Conservation (phyloP, 2,113 vertebrate species). For the Pangasianodon hypophthalmus region DNA sequence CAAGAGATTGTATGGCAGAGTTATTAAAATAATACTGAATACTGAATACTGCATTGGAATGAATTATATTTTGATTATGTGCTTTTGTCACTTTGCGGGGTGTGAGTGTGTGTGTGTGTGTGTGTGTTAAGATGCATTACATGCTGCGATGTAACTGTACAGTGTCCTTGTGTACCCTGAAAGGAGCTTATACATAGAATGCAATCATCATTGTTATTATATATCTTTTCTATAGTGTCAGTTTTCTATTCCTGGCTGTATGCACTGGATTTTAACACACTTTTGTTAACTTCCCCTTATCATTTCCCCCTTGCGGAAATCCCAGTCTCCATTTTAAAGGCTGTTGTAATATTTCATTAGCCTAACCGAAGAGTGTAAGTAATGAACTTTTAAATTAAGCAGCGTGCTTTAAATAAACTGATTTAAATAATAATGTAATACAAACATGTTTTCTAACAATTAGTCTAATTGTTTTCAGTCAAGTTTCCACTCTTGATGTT, state of each 20-base stretch:
- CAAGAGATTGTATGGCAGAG: neutral
- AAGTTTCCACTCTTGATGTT: neutral
- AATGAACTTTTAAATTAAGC: neutral
- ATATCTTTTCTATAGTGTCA: neutral
- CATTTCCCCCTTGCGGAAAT: neutral
- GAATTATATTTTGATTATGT: neutral
- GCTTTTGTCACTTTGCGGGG: neutral
- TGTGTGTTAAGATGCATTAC: neutral
- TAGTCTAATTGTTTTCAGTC: neutral
- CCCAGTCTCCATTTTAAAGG: neutral
- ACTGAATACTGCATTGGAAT: neutral
- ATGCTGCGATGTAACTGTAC: neutral
- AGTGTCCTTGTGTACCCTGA: neutral
- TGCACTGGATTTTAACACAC: neutral
- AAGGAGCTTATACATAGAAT: neutral
- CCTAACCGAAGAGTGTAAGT: neutral
- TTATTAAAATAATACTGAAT: too few relatives aligned
- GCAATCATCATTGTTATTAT: neutral
- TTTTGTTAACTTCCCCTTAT: slow-evolving; percentile 3
- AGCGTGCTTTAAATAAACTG: neutral
- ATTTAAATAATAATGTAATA: neutral
- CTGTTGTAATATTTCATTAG: neutral
- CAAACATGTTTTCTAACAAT: neutral
- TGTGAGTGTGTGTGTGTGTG: neutral
- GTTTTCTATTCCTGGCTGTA: neutral